Conservation (phyloP, 2,113 vertebrate species). For the Pollachius pollachius region DNA sequence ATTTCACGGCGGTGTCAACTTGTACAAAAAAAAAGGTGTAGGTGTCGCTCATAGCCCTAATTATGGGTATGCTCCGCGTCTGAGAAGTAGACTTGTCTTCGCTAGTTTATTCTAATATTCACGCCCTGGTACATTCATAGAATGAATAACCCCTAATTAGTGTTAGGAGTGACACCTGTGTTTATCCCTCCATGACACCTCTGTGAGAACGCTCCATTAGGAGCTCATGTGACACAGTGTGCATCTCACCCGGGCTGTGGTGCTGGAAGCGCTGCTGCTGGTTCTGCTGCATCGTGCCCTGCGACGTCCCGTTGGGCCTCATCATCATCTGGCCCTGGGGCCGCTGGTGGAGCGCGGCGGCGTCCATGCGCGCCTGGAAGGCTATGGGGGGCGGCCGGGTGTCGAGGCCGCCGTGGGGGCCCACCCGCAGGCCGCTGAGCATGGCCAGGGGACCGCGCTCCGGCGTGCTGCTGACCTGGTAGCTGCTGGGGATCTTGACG, state of each 20-base stretch:
- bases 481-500: conserved; percentile 90
- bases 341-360: conserved; percentile 40
- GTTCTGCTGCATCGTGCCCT: conserved; percentile 67
- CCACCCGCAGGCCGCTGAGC: conserved; percentile 53
- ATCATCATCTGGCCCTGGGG: conserved; percentile 49
- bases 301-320: conserved; percentile 52
- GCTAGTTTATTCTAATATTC: no score
- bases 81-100: no score
- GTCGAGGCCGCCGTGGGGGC: conserved; percentile 56
- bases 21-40: no score
- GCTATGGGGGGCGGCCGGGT: conserved; percentile 48
- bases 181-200: no score
- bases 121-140: no score
- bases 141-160: no score
- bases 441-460: conserved; percentile 73
- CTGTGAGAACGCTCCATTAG: no score
- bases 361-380: conserved; percentile 50
- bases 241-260: conserved; percentile 80
- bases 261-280: conserved; percentile 80
- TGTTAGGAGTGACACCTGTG: no score
- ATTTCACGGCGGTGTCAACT: no score
- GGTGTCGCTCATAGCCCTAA: no score
- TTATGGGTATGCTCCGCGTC: no score
- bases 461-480: conserved; percentile 87
- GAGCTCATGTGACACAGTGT: neutral